These are phyloP conservation scores for Ditylenchus weischeri DNA, from an alignment of 2,888 invertebrate genomes.

Conservation along the genomic window DNA sequence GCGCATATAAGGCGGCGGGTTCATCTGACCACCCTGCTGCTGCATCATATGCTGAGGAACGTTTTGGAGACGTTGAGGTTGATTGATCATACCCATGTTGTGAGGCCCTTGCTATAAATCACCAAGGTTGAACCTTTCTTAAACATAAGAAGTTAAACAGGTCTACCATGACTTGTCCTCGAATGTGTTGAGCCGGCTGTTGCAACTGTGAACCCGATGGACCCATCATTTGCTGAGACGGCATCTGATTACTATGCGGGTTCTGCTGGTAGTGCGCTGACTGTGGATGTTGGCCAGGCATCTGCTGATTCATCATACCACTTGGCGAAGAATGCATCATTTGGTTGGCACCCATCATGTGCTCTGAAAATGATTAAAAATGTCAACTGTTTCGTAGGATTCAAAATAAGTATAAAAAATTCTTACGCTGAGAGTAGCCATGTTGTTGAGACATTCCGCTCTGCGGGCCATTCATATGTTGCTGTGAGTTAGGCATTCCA, in stretches of 20 bases:
- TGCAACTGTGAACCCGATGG: constrained; percentile 6
- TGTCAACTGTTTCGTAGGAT: background rate
- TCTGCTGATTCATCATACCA: constrained; percentile 30
- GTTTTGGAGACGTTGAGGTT: constrained; percentile 11
- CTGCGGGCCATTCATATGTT: constrained; percentile 21
- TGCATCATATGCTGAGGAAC: constrained; percentile 30
- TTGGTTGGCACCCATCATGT: constrained; percentile 39
- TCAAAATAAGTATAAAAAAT: background rate
- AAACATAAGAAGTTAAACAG: background rate
- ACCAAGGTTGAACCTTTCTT: background rate
- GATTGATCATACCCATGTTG: constrained; percentile 10
- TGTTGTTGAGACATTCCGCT: constrained; percentile 3
- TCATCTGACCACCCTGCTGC: constrained; percentile 38
- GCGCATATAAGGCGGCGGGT: constrained; percentile 48
- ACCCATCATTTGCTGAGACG: constrained; percentile 4
- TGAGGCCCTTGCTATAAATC: background rate
- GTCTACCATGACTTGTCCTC: constrained; percentile 12
- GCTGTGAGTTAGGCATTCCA: constrained; percentile 12
- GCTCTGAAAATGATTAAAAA: background rate
- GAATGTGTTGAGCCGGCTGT: constrained; percentile 21
- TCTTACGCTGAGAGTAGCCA: background rate
- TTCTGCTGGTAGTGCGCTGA: constrained; percentile 15
- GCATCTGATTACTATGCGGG: background rate
- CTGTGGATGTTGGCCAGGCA: constrained; percentile 30
- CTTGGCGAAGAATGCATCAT: constrained; percentile 30